Conservation (phyloP, 2,888 invertebrate species). For the Balanococcus diminutus region DNA sequence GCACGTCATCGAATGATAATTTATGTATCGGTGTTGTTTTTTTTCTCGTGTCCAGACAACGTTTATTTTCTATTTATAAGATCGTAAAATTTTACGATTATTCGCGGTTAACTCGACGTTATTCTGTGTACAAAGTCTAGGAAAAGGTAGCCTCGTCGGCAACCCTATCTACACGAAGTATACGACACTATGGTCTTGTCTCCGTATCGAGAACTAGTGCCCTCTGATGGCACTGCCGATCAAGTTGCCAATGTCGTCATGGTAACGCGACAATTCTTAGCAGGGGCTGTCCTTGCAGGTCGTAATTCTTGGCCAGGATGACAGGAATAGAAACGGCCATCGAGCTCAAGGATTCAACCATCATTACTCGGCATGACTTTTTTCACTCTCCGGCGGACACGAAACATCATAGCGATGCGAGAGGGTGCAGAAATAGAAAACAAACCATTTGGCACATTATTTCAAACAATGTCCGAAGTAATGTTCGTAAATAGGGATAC, state of each 20-base stretch:
- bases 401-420: background rate
- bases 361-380: background rate
- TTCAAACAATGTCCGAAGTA: slow-evolving; percentile 36
- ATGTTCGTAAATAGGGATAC: background rate
- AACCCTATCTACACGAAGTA: slow-evolving; percentile 47
- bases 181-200: background rate
- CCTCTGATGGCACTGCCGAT: slow-evolving; percentile 1
- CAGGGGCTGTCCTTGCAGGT: slow-evolving; percentile 33
- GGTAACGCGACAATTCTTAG: background rate
- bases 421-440: background rate
- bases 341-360: slow-evolving; percentile 22
- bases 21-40: background rate
- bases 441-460: slow-evolving; percentile 31
- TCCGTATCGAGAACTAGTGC: slow-evolving; percentile 41
- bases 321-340: slow-evolving; percentile 47
- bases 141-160: background rate
- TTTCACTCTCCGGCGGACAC: too few relatives aligned
- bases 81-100: slow-evolving; percentile 49
- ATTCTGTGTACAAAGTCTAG: slow-evolving; percentile 44
- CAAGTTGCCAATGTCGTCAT: background rate
- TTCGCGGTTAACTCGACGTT: slow-evolving; percentile 19
- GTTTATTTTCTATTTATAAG: slow-evolving; percentile 45
- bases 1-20: slow-evolving; percentile 28
- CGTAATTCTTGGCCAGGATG: slow-evolving; percentile 39
- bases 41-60: slow-evolving; percentile 40